A percentile compares a stretch with the other conserved stretches of the same genome.
Conservation (phyloP, 2,888 invertebrate genomes). For the Patella ulyssiponensis region DNA sequence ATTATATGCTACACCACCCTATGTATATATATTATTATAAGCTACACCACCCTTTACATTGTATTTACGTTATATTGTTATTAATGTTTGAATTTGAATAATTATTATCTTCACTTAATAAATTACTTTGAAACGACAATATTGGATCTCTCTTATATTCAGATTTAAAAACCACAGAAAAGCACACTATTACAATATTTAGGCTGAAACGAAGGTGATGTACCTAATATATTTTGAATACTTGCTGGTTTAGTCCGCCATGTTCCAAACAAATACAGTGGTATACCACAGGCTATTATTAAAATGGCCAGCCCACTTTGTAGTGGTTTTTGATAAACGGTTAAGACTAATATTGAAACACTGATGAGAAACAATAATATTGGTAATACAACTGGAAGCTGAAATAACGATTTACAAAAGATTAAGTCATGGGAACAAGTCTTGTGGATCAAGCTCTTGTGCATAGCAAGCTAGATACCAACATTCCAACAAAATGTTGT, state of each 20-base stretch:
- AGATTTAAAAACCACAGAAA: too few species aligned
- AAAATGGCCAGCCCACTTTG: slow-evolving; percentile 59
- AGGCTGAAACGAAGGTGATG: background rate
- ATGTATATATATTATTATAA: too few species aligned
- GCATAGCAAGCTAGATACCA: too few species aligned
- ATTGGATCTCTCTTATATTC: too few species aligned
- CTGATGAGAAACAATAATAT: slow-evolving; percentile 52
- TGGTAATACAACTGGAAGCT: slow-evolving; percentile 61
- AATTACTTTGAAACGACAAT: too few species aligned
- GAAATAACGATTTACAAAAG: slow-evolving; percentile 21
- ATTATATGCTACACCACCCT: too few species aligned
- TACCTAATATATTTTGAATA: slow-evolving; percentile 40
- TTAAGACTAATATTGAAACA: slow-evolving; percentile 52
- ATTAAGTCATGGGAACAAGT: background rate
- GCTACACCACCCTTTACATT: too few species aligned
- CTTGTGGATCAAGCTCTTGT: background rate
- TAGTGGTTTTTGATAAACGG: slow-evolving; percentile 62
- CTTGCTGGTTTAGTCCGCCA: slow-evolving; percentile 54
- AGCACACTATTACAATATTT: too few species aligned
- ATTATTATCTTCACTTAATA: too few species aligned
- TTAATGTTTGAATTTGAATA: too few species aligned
- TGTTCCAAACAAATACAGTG: slow-evolving; percentile 58
- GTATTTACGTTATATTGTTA: too few species aligned
- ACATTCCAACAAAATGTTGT: too few species aligned
- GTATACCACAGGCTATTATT: slow-evolving; percentile 54